These are phyloP conservation scores for Pherbina coryleti DNA, from an alignment of 2,888 invertebrate species.

Conservation along the genomic window DNA sequence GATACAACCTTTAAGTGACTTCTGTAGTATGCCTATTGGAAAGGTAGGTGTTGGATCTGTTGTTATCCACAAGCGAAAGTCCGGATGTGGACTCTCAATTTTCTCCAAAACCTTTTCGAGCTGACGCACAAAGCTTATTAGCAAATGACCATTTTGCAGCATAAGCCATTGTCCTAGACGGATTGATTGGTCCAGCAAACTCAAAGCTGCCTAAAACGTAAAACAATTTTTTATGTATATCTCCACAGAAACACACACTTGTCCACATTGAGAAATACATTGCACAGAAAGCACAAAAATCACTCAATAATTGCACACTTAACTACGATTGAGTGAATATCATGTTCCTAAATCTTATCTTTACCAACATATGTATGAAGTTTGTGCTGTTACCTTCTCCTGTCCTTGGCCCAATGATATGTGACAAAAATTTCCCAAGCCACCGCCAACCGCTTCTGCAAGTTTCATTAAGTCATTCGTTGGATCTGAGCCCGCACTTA, in stretches of 20 bases:
- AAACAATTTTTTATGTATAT: background rate
- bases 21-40: conserved; percentile 90
- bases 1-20: conserved; percentile 80
- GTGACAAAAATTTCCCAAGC: conserved; percentile 85
- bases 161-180: conserved; percentile 90
- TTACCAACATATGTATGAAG: background rate
- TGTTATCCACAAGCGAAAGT: conserved; percentile 93
- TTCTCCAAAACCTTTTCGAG: conserved; percentile 88
- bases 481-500: conserved; percentile 95
- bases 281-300: no score
- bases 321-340: background rate
- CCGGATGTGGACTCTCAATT: conserved; percentile 85
- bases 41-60: conserved; percentile 89
- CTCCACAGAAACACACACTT: background rate
- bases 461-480: conserved; percentile 87
- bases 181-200: conserved; percentile 77
- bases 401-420: conserved; percentile 95
- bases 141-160: conserved; percentile 91
- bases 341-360: background rate
- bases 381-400: conserved; percentile 75
- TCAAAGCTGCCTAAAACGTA: conserved; percentile 75
- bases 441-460: conserved; percentile 78
- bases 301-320: no score
- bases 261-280: background rate
- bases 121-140: conserved; percentile 82